phyloP scores from a whole-genome alignment of 2,888 invertebrate species.

The Agrochola circellaris region DNA sequence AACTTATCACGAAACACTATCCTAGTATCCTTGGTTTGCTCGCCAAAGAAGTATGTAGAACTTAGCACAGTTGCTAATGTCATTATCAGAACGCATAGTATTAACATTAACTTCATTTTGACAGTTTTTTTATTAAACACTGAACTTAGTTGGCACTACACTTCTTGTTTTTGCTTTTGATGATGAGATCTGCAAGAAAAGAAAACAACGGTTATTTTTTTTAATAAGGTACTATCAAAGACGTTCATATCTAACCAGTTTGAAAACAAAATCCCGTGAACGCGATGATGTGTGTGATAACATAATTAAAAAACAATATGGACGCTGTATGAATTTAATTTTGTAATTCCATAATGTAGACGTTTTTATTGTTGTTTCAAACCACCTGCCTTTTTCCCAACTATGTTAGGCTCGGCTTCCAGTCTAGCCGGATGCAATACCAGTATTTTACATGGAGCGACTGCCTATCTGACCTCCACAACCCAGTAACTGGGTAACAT shows the following conservation, averaged over 20 bases:
- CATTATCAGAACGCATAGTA: slow-evolving; percentile 58
- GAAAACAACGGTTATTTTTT: background rate
- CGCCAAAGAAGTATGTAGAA: slow-evolving; percentile 73
- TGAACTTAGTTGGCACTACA: slow-evolving; percentile 5
- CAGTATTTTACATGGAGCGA: background rate
- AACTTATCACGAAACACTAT: slow-evolving; percentile 70
- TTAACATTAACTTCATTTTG: slow-evolving; percentile 56
- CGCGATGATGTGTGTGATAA: no score
- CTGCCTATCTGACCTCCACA: background rate
- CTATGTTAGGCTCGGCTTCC: background rate
- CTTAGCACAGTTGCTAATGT: slow-evolving; percentile 69
- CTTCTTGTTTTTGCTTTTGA: background rate
- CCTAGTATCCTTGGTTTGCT: slow-evolving; percentile 62
- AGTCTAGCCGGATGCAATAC: background rate
- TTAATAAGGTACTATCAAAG: no score
- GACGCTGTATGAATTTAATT: no score
- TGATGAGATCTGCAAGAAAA: slow-evolving; percentile 22
- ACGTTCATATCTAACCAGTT: no score
- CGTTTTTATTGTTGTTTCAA: no score
- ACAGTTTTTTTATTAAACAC: slow-evolving; percentile 11
- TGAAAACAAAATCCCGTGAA: no score
- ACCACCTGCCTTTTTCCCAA: background rate
- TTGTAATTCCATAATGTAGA: no score
- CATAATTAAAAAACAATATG: no score
- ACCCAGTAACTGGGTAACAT: background rate